phyloP scores from a whole-genome alignment of 2,797 vertebrate genomes.

The Cossypha caffra region DNA sequence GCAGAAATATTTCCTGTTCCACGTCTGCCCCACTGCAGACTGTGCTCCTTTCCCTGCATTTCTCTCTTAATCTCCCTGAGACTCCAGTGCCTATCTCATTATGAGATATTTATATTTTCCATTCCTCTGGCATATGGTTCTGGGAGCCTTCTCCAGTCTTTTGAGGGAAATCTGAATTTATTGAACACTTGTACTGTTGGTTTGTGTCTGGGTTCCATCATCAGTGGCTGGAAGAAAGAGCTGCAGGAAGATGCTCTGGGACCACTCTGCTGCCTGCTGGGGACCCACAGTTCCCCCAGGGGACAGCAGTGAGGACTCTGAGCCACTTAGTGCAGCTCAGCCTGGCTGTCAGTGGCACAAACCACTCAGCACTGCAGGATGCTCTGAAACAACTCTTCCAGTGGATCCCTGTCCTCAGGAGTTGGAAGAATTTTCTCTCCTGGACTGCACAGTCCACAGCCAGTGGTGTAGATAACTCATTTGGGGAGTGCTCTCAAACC shows the following conservation, averaged over 20 bases:
- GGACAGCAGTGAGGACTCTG: not conserved
- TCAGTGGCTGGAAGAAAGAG: not conserved
- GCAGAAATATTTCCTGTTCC: not conserved
- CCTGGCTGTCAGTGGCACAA: not conserved
- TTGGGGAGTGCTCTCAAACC: not conserved
- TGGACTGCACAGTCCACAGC: not conserved
- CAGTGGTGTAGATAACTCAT: not conserved
- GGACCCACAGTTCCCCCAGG: not conserved
- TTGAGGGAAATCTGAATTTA: not conserved
- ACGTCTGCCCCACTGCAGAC: not conserved
- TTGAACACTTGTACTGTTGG: accelerated
- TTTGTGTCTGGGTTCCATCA: not conserved
- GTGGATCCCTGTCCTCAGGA: not conserved
- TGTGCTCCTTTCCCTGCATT: not conserved
- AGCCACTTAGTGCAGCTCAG: not conserved
- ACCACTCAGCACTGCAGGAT: not conserved
- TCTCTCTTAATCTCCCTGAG: constrained; percentile 27
- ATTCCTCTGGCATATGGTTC: not conserved
- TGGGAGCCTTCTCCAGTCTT: constrained; percentile 20
- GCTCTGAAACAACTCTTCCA: not conserved
- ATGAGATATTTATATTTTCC: constrained; percentile 37
- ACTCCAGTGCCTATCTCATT: constrained; percentile 2
- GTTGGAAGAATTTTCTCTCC: not conserved
- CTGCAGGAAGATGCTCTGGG: not conserved
- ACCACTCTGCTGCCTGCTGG: not conserved